A percentile compares a stretch with the other conserved stretches of the same genome.
Conservation (phyloP, 2,113 vertebrate genomes). For the Lagopus muta region DNA sequence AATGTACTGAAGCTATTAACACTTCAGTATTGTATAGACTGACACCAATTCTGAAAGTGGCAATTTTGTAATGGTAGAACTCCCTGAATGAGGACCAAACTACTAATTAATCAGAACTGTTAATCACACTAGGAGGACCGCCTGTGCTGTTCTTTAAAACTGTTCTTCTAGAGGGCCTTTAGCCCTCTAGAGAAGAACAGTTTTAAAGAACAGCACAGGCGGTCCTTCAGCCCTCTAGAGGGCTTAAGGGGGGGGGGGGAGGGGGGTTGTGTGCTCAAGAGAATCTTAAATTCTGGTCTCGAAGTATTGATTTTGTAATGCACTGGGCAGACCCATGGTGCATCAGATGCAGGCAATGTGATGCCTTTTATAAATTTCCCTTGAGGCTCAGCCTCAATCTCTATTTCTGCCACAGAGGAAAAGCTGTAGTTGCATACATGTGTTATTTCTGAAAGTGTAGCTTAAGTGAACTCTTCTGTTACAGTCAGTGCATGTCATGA, state of each 20-base stretch:
- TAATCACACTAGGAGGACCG: neutral
- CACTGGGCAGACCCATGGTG: neutral
- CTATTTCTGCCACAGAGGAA: neutral
- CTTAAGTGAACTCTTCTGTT: neutral
- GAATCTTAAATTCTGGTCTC: neutral
- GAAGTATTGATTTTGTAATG: neutral
- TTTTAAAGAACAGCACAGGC: too few relatives aligned
- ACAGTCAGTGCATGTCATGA: fast-evolving
- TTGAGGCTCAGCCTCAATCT: neutral
- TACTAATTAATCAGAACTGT: neutral
- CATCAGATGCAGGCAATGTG: neutral
- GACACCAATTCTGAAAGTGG: neutral
- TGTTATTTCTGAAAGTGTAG: neutral
- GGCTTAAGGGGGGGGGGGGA: too few relatives aligned
- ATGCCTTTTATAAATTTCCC: neutral
- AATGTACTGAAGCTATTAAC: neutral
- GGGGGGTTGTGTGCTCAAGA: neutral
- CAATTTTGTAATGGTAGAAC: neutral
- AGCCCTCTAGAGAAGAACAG: neutral
- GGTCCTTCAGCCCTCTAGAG: neutral
- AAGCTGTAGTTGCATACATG: neutral
- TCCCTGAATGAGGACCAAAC: neutral
- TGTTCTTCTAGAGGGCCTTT: neutral
- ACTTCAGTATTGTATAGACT: neutral
- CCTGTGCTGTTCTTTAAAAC: neutral